These are phyloP conservation scores for Drosophila pseudotakahashii DNA, from an alignment of 2,888 invertebrate genomes.

Conservation along the genomic window DNA sequence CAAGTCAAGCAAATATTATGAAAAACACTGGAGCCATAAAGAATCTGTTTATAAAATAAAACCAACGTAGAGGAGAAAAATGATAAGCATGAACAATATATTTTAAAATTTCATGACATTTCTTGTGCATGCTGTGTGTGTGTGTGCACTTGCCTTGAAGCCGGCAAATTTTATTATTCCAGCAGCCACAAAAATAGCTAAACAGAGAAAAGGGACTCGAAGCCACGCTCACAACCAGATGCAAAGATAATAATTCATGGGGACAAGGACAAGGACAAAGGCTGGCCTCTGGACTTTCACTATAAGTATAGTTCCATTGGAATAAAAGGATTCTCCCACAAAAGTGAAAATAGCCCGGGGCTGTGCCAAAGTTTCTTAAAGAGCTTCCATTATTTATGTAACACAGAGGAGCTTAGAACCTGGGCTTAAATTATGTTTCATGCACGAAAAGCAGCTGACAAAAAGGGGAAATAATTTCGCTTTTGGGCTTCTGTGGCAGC, in stretches of 20 bases:
- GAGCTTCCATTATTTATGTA: constrained; percentile 70
- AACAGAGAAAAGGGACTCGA: constrained; percentile 38
- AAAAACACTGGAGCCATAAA: constrained; percentile 20
- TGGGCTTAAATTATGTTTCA: constrained; percentile 49
- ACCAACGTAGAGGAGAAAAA: constrained; percentile 2
- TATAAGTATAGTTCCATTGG: constrained; percentile 19
- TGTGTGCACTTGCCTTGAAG: constrained; percentile 10
- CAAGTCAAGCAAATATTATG: constrained; percentile 23
- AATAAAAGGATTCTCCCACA: constrained; percentile 30
- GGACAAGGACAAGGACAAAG: constrained; percentile 54
- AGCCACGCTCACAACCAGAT: constrained; percentile 14
- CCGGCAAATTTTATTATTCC: constrained; percentile 25
- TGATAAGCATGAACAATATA: constrained; percentile 34
- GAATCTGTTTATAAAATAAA: constrained; percentile 17
- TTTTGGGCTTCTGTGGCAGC: constrained; percentile 8
- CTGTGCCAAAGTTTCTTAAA: constrained; percentile 62
- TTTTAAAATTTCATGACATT: constrained; percentile 49
- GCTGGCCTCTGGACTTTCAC: constrained; percentile 22
- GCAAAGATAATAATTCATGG: constrained; percentile 40
- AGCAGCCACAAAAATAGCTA: constrained; percentile 35
- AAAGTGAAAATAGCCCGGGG: constrained; percentile 53
- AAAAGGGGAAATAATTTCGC: constrained; percentile 18
- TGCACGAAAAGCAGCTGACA: constrained; percentile 14
- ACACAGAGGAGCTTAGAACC: constrained; percentile 43
- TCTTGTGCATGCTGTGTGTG: constrained; percentile 13